Percentiles rank a stretch among this genome's conserved stretches.
Conservation (phyloP, 1,140 invertebrate genomes). For the Drosophila biarmipes region DNA sequence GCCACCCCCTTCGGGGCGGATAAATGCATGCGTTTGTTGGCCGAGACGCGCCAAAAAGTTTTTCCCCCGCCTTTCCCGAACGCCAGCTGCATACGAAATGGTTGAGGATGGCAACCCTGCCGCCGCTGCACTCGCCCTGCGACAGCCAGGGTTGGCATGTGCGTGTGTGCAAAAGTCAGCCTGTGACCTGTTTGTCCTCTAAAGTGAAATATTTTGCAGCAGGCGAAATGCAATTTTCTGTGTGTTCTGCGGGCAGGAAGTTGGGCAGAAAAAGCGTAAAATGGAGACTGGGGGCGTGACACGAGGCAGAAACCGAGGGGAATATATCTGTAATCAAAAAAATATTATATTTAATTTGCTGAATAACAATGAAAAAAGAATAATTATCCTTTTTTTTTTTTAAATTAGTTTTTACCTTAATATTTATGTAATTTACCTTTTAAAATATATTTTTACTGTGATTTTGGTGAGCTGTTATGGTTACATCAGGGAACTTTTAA, state of each 20-base stretch:
- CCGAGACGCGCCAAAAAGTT: conserved; percentile 75
- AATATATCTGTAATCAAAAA: not conserved
- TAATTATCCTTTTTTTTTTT: too few relatives aligned
- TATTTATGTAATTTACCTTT: too few relatives aligned
- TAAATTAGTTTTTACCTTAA: too few relatives aligned
- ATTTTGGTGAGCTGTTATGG: too few relatives aligned
- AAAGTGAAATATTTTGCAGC: conserved; percentile 83
- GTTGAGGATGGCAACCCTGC: conserved; percentile 26
- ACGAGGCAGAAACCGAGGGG: not conserved
- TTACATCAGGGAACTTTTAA: too few relatives aligned
- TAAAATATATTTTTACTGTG: too few relatives aligned
- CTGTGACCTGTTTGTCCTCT: conserved; percentile 84
- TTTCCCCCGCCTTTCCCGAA: conserved; percentile 36
- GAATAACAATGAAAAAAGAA: too few relatives aligned
- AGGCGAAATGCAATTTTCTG: conserved; percentile 75
- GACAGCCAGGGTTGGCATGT: conserved; percentile 26
- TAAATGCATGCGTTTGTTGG: conserved; percentile 77
- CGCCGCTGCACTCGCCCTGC: not conserved
- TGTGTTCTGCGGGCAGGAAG: conserved; percentile 52
- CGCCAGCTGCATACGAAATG: conserved; percentile 74
- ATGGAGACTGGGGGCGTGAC: conserved; percentile 11
- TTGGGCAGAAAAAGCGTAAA: conserved; percentile 2
- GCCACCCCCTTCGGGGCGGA: conserved; percentile 7
- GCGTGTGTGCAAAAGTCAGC: conserved; percentile 71
- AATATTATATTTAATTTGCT: not conserved